A percentile compares a stretch with the other conserved stretches of the same genome.
phyloP scores from a whole-genome alignment of 2,113 vertebrate genomes.

The Anoplopoma fimbria region DNA sequence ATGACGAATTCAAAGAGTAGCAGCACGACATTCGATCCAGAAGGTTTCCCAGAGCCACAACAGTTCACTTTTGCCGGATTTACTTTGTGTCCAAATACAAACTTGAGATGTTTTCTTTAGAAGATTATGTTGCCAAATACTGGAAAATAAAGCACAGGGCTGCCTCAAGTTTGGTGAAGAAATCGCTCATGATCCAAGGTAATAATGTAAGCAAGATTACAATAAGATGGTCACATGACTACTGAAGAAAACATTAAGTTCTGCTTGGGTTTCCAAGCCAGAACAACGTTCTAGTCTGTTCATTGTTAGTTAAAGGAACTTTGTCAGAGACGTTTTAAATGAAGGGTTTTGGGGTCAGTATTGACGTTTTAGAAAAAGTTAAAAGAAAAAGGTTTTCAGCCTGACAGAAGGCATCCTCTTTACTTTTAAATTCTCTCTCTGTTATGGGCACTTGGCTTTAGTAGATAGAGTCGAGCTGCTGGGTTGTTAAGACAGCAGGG shows the following conservation, averaged over 20 bases:
- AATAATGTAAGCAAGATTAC: background rate
- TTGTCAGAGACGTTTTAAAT: no score
- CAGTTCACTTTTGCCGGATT: constrained; percentile 49
- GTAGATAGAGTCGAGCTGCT: background rate
- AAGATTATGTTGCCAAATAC: constrained; percentile 9
- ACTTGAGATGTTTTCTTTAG: constrained; percentile 4
- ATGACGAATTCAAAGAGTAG: constrained; percentile 50
- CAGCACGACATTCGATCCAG: constrained; percentile 33
- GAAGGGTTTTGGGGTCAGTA: no score
- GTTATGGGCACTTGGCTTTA: background rate
- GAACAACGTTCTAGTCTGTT: background rate
- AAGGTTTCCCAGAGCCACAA: constrained; percentile 19
- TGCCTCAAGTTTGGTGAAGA: background rate
- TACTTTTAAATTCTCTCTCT: background rate
- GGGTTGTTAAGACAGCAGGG: background rate
- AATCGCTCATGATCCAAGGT: background rate
- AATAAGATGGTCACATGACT: background rate
- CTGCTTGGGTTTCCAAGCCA: background rate
- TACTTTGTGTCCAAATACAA: constrained; percentile 39
- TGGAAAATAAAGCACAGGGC: constrained; percentile 1
- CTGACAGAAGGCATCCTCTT: background rate
- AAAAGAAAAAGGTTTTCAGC: no score
- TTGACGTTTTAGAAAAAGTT: no score
- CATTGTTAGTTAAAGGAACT: background rate
- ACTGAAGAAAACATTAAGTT: background rate